These are phyloP conservation scores for Ficedula albicollis DNA, from an alignment of 2,797 vertebrate species.

Conservation along the genomic window DNA sequence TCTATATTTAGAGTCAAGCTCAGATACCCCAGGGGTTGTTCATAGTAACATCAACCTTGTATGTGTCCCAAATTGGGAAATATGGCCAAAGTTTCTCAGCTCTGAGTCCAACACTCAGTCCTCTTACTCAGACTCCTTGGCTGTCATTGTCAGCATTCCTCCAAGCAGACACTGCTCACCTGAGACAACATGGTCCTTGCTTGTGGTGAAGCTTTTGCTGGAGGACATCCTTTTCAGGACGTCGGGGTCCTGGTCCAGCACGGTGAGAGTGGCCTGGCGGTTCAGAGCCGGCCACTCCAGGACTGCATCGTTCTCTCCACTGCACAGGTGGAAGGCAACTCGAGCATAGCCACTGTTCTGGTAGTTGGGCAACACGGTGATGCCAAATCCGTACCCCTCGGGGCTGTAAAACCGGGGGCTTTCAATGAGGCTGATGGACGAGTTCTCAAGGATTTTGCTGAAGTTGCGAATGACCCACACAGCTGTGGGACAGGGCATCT, in stretches of 20 bases:
- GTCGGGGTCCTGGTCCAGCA: conserved; percentile 90
- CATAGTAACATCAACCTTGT: neutral
- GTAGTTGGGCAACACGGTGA: conserved; percentile 73
- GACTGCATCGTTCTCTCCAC: conserved; percentile 85
- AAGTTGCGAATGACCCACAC: conserved; percentile 87
- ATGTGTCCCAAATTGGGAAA: neutral
- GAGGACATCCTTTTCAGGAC: conserved; percentile 85
- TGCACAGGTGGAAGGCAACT: conserved; percentile 84
- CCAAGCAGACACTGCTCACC: conserved; percentile 30
- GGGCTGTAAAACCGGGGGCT: conserved; percentile 89
- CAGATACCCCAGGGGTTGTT: neutral
- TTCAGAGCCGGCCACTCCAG: conserved; percentile 89
- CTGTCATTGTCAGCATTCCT: neutral
- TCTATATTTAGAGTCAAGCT: neutral
- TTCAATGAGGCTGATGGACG: neutral
- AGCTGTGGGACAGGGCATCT: conserved; percentile 83
- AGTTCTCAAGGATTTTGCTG: conserved; percentile 74
- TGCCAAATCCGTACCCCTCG: conserved; percentile 86
- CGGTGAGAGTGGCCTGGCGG: conserved; percentile 82
- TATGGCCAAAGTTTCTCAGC: neutral
- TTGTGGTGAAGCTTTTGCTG: conserved; percentile 85
- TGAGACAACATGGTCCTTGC: neutral
- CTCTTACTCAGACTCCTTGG: neutral
- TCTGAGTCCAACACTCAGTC: neutral
- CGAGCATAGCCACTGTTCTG: conserved; percentile 45